Conservation (phyloP, 2,113 vertebrate species). For the Dicaeum eximium region DNA sequence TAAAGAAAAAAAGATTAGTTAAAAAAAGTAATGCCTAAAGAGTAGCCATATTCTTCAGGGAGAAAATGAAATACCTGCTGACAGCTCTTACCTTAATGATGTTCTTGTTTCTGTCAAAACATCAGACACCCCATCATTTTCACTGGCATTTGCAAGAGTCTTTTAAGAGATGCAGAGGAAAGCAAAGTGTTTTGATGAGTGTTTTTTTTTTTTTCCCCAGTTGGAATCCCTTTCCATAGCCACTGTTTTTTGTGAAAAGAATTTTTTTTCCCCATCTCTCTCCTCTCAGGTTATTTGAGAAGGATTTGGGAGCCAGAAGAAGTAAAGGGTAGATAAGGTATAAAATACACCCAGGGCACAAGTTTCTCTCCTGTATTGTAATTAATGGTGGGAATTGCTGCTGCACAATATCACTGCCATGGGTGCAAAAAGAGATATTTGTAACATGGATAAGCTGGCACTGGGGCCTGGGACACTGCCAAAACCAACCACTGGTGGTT, state of each 20-base stretch:
- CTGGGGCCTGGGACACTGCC: not conserved
- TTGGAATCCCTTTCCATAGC: not conserved
- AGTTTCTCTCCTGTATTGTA: not conserved
- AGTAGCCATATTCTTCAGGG: slow-evolving; percentile 20
- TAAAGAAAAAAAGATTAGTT: slow-evolving; percentile 10
- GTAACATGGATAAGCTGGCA: not conserved
- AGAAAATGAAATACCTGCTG: slow-evolving; percentile 40
- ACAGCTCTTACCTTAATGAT: slow-evolving; percentile 54
- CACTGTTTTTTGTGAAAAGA: not conserved
- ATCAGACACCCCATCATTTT: not conserved
- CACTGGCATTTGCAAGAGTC: slow-evolving; percentile 28
- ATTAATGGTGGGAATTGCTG: not conserved
- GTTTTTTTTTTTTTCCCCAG: not conserved
- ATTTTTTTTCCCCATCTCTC: not conserved
- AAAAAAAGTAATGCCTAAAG: slow-evolving; percentile 23
- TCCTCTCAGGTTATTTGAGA: not conserved
- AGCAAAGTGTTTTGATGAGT: not conserved
- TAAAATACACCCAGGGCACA: not conserved
- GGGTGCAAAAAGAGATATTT: not conserved
- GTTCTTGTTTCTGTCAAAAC: slow-evolving; percentile 46
- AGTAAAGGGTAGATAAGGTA: not conserved
- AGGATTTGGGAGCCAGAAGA: not conserved
- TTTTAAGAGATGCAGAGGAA: not conserved
- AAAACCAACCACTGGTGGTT: accelerated
- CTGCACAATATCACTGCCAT: not conserved